phyloP scores from a whole-genome alignment of 53 echinoderm and acorn worm genomes.

The Pentamera pediparva region DNA sequence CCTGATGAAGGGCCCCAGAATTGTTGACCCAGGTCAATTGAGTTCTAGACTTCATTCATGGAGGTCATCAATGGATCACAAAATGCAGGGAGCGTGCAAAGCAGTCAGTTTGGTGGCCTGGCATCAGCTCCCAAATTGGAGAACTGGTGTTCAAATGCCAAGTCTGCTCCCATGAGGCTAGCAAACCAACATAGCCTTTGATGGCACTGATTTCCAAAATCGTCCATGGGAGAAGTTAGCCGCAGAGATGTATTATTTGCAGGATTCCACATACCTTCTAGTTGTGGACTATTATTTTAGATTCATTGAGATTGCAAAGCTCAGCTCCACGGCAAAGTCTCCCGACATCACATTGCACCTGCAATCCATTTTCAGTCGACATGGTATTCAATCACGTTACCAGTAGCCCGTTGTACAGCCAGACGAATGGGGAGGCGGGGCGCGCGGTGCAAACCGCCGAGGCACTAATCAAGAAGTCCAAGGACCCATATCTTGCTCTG shows the following conservation, averaged over 20 bases:
- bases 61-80: not conserved
- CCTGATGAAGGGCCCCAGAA: constrained; percentile 41
- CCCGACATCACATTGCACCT: not conserved
- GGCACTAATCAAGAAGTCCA: not conserved
- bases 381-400: not conserved
- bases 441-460: too few relatives aligned
- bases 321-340: not conserved
- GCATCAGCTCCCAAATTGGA: constrained; percentile 21
- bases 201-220: not conserved
- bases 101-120: too few relatives aligned
- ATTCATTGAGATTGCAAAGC: not conserved
- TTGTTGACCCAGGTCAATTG: constrained; percentile 34
- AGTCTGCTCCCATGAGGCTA: not conserved
- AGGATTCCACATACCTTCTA: not conserved
- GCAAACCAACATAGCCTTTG: not conserved
- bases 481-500: too few relatives aligned
- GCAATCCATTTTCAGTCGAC: not conserved
- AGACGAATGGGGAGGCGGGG: not conserved
- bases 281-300: constrained; percentile 9
- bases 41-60: constrained; percentile 34
- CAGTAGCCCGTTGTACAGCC: not conserved
- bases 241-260: not conserved
- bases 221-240: not conserved
- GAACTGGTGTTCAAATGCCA: constrained; percentile 38
- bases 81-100: too few relatives aligned